phyloP scores from a whole-genome alignment of 2,113 vertebrate genomes.

The Nyctereutes procyonoides region DNA sequence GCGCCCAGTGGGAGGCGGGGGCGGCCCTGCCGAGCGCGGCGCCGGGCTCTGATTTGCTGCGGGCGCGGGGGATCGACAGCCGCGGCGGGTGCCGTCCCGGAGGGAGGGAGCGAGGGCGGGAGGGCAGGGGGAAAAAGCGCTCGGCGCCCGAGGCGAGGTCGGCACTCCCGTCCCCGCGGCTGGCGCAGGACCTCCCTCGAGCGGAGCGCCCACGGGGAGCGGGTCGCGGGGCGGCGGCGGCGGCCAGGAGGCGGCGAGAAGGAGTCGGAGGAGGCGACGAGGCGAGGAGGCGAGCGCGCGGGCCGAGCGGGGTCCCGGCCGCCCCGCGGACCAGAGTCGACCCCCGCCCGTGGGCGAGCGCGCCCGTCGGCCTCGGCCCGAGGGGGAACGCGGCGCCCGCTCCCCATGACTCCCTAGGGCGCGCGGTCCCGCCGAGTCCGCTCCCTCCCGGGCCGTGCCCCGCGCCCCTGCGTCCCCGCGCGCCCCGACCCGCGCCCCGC shows the following conservation, averaged over 20 bases:
- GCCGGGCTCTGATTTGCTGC: slow-evolving; percentile 84
- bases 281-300: background rate
- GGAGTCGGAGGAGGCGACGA: background rate
- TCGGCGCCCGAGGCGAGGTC: slow-evolving; percentile 70
- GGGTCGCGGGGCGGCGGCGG: slow-evolving; percentile 77
- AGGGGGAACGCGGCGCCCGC: slow-evolving; percentile 39
- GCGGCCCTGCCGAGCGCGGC: slow-evolving; percentile 66
- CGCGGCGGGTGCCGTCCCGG: slow-evolving; percentile 68
- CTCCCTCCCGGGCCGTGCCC: slow-evolving; percentile 81
- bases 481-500: slow-evolving; percentile 65
- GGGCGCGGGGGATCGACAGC: slow-evolving; percentile 79
- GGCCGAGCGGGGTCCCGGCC: slow-evolving; percentile 51
- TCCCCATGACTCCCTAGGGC: slow-evolving; percentile 85
- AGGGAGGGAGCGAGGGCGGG: slow-evolving; percentile 31
- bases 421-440: slow-evolving; percentile 59
- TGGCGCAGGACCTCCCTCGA: slow-evolving; percentile 78
- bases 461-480: slow-evolving; percentile 80
- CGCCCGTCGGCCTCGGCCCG: background rate
- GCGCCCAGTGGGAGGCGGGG: slow-evolving; percentile 77
- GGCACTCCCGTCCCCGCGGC: slow-evolving; percentile 80
- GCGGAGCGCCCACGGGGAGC: slow-evolving; percentile 74
- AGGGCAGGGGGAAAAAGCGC: slow-evolving; percentile 59
- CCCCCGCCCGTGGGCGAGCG: slow-evolving; percentile 64
- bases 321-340: slow-evolving; percentile 46
- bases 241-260: slow-evolving; percentile 28